Evolutionary conservation across 2,113 vertebrate species (phyloP), one percentile per base, ranked within the genome.

Genomic region (Genyomyrus donnyi): DNA sequence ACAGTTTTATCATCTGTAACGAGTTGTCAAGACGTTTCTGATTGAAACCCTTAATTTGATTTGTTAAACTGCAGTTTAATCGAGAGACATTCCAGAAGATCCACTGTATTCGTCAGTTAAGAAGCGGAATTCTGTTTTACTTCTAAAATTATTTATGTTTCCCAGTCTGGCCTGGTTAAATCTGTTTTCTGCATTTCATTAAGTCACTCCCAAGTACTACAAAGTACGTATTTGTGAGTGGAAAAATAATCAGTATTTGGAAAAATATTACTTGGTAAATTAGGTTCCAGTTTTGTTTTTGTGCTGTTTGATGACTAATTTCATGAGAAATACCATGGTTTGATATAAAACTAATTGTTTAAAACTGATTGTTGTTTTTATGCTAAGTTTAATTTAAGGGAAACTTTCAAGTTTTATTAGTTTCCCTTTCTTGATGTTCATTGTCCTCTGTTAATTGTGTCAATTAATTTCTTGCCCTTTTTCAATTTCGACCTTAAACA

Each of bases 131-230:
- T 77, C 15, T 19, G 74, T 80, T 80, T 80, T 42, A 39, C 35
- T 80, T 80, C 15, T 3, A 80, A 80, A 80, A 80, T 70, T 70
- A 42, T 19, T 80, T 39, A 80, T 80, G 13, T 80, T 80, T 19
- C 74, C 74, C 74, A 80, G 74, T 80, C 31, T 80, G 74, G 74
- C 35, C 74, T 80, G 74, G 74, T 42, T 80, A 80, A 80, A 80
- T 42, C 74, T 39, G 74, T 27, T 80, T 80, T 80, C 74, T 80
- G 35, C 74, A 80, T 80, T 80, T 80, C 74, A 80, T 80, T 80
- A 80, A 80, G 74, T 42, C 31, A 80, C 15, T 80, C 35, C 74
- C 74, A 80, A 39, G 74, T 42, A 80, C 35, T 80, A 80, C 35
- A 80, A 80, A 80, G 74, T 77, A 77, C 17, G 74, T 80, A 42